phyloP scores from a whole-genome alignment of 2,113 vertebrate genomes.

The Rousettus leschenaultii region DNA sequence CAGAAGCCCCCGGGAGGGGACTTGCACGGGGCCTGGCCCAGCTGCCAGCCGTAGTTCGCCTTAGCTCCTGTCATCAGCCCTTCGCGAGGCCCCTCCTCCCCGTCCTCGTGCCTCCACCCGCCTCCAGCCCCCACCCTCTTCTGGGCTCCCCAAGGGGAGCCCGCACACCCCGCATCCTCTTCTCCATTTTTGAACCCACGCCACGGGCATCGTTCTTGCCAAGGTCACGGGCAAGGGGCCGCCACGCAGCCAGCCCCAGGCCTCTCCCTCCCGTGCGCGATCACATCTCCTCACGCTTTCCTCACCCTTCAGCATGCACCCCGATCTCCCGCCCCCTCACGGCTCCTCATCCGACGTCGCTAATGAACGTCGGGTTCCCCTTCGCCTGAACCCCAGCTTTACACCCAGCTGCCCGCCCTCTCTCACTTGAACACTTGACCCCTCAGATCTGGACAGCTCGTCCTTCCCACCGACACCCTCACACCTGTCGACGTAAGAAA shows the following conservation, averaged over 20 bases:
- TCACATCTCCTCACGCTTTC: fast-evolving
- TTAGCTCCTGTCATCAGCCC: neutral
- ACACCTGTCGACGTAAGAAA: neutral
- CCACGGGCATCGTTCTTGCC: neutral
- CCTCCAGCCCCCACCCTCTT: neutral
- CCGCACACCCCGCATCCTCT: neutral
- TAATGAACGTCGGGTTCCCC: fast-evolving
- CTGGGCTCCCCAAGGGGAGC: fast-evolving
- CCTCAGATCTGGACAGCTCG: fast-evolving
- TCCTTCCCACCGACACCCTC: no score
- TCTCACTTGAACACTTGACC: fast-evolving
- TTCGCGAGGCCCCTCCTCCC: neutral
- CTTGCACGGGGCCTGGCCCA: neutral
- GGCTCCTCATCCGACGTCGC: neutral
- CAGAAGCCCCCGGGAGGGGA: neutral
- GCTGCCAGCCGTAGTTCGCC: no score
- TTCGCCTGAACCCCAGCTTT: neutral
- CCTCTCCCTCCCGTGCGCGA: neutral
- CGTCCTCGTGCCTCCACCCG: fast-evolving
- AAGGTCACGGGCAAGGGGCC: fast-evolving
- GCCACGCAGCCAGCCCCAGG: fast-evolving
- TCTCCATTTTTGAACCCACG: neutral
- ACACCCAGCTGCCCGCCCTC: fast-evolving
- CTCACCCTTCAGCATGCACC: fast-evolving
- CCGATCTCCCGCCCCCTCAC: fast-evolving